A percentile compares a stretch with the other conserved stretches of the same genome.
These are phyloP conservation scores for Musca vetustissima DNA, from an alignment of 1,140 invertebrate genomes.

Conservation along the genomic window DNA sequence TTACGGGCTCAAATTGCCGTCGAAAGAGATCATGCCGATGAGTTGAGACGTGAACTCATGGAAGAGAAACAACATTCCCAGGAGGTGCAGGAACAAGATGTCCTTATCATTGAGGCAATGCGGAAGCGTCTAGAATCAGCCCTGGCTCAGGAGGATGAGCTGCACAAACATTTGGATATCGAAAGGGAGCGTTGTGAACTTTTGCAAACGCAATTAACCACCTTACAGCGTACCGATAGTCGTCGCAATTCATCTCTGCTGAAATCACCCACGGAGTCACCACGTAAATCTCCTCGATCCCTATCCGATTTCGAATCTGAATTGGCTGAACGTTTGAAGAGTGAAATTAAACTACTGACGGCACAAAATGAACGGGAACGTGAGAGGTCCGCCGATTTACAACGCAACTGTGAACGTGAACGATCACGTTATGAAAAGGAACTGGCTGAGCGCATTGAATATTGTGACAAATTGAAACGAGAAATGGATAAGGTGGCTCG, in stretches of 20 bases:
- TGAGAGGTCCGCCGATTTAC: conserved; percentile 55
- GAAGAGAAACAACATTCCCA: conserved; percentile 58
- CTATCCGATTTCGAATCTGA: conserved; percentile 54
- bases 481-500: conserved; percentile 50
- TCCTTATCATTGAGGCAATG: conserved; percentile 64
- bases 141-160: conserved; percentile 63
- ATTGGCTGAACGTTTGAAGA: conserved; percentile 55
- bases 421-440: conserved; percentile 59
- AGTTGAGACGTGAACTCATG: conserved; percentile 58
- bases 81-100: conserved; percentile 62
- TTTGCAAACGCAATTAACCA: conserved; percentile 54
- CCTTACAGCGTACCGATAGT: conserved; percentile 46
- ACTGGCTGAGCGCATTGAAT: conserved; percentile 58
- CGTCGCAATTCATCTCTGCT: conserved; percentile 42
- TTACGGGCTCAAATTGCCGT: conserved; percentile 57
- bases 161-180: conserved; percentile 62
- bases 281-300: conserved; percentile 43
- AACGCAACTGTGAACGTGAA: conserved; percentile 55
- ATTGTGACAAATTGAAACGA: conserved; percentile 59
- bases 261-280: conserved; percentile 48
- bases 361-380: conserved; percentile 59
- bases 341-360: conserved; percentile 58
- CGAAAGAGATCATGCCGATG: conserved; percentile 55
- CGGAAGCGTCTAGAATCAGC: conserved; percentile 63
- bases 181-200: conserved; percentile 60